Conservation (phyloP, 2,888 invertebrate genomes). For the Chouioia cunea region DNA sequence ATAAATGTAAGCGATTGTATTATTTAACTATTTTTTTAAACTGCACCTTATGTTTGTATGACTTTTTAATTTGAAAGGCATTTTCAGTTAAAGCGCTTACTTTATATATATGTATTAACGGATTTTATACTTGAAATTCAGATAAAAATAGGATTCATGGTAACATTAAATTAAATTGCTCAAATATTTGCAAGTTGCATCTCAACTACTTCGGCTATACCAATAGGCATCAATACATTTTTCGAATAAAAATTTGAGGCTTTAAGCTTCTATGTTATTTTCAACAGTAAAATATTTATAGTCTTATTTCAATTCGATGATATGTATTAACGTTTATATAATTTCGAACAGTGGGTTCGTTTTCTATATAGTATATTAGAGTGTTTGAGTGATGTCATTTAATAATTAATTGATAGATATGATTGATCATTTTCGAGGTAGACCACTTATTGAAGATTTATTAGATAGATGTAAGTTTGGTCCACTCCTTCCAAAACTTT, state of each 20-base stretch:
- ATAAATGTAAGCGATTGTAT: no score
- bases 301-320: slow-evolving; percentile 26
- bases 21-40: not conserved
- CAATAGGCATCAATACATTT: slow-evolving; percentile 7
- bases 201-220: slow-evolving; percentile 4
- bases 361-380: no score
- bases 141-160: slow-evolving; percentile 6
- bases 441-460: slow-evolving; percentile 22
- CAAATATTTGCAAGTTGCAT: slow-evolving; percentile 12
- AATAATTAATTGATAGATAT: not conserved
- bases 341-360: not conserved
- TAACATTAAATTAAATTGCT: not conserved
- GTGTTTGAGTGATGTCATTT: no score
- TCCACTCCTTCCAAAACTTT: slow-evolving; percentile 7
- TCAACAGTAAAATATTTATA: slow-evolving; percentile 39
- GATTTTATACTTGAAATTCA: slow-evolving; percentile 1
- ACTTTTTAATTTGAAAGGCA: slow-evolving; percentile 14
- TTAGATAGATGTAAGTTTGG: slow-evolving; percentile 20
- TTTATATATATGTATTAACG: slow-evolving; percentile 7
- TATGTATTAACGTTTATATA: slow-evolving; percentile 29
- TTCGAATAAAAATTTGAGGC: slow-evolving; percentile 39
- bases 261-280: slow-evolving; percentile 41
- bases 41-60: not conserved
- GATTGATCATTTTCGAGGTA: slow-evolving; percentile 36
- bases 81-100: not conserved